Conservation (phyloP, 2,113 vertebrate genomes). For the Ramphastos sulfuratus region DNA sequence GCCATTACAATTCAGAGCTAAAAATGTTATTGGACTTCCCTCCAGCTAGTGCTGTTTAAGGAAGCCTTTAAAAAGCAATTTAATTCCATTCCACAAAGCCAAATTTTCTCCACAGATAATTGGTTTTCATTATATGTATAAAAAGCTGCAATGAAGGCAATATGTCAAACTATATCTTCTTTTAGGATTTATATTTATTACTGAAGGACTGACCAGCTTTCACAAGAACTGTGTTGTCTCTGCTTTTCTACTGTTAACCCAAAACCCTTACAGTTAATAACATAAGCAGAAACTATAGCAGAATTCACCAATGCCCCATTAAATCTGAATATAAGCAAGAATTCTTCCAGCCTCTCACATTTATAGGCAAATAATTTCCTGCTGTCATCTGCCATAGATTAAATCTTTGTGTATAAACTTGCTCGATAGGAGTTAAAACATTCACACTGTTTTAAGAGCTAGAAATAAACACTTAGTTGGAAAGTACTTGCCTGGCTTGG, state of each 20-base stretch:
- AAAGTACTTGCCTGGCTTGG: background rate
- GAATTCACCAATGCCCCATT: background rate
- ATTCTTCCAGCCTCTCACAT: background rate
- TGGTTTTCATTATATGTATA: constrained; percentile 72
- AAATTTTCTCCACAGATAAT: constrained; percentile 79
- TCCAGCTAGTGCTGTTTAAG: constrained; percentile 70
- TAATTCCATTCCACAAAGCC: constrained; percentile 74
- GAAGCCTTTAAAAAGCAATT: constrained; percentile 78
- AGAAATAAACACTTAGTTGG: constrained; percentile 1
- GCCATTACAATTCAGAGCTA: constrained; percentile 69
- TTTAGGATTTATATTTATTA: constrained; percentile 35
- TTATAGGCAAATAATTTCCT: background rate
- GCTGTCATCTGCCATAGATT: background rate
- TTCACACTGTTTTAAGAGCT: background rate
- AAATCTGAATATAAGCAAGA: constrained; percentile 1
- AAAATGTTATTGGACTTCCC: constrained; percentile 71
- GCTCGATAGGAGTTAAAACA: background rate
- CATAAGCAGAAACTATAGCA: background rate
- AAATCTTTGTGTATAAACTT: background rate
- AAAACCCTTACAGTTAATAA: background rate
- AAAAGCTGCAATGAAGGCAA: constrained; percentile 60
- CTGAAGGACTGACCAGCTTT: background rate
- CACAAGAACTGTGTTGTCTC: background rate
- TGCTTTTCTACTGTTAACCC: background rate
- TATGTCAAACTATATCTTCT: constrained; percentile 39